Base-by-base conservation (phyloP, 2,113 vertebrate genomes). In the Falco punctatus region DNA sequence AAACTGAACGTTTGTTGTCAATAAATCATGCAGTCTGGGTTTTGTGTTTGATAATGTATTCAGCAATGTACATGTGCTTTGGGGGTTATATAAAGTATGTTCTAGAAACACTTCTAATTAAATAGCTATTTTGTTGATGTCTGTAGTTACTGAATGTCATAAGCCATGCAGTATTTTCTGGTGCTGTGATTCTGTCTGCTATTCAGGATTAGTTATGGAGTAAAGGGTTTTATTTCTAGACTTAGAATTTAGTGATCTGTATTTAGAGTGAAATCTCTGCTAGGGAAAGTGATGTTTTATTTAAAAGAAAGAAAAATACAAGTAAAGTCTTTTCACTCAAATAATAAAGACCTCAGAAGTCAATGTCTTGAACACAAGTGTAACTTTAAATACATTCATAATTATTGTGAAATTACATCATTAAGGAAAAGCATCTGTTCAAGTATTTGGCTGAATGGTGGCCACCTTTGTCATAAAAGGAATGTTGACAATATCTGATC, bases 391-490 rank as follows among this genome's bases (percentile, higher is more conserved):
- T 65, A 35, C 40, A 22, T 86, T 44, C 27, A 27, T 75, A 95
- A 83, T 83, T 64, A 74, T 69, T 52, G 11, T 91, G 54, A 94
- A 92, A 96, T 94, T 42, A 15, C 38, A 74, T 24, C 8, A 64
- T 92, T 93, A 94, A 88, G 13, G 26, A 49, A 86, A 94, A 81
- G 11, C 44, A 72, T 67, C 72, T 90, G 35, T 78, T 94, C 88
- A 84, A 91, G 30, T 75, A 69, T 57, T 81, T 88, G 48, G 40
- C 15, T 89, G 72, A 91, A 94, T 58, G 88, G 48, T 72, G 57
- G 10, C 27, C 52, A 64, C 72, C 51, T 90, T 84, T 19, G 24
- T 81, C 35, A 33, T 71, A 72, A 84, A 81, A 12, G 13, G 13
- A 75, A 79, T 71, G 30, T 54, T 95, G 83, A 91, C 49, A 89